A percentile compares a stretch with the other conserved stretches of the same genome.
Conservation (phyloP, 2,797 vertebrate genomes). For the Diceros bicornis region DNA sequence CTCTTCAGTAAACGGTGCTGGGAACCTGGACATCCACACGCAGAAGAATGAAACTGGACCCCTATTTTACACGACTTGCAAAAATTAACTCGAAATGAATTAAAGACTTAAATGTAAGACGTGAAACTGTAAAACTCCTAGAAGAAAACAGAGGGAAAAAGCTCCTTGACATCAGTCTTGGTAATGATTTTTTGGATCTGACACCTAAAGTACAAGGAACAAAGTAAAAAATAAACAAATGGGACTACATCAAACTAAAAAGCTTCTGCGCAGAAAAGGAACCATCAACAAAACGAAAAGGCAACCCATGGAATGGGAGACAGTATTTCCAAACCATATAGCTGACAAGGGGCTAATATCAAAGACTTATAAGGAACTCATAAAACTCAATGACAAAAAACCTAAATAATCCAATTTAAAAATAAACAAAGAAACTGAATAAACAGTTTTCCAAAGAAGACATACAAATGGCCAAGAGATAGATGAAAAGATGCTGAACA, state of each 20-base stretch:
- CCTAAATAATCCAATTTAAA: not conserved
- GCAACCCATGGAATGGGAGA: not conserved
- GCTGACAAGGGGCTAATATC: not conserved
- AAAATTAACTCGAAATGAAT: not conserved
- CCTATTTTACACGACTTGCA: not conserved
- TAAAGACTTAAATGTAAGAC: not conserved
- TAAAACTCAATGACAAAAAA: not conserved
- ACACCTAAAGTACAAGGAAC: no score
- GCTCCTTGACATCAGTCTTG: not conserved
- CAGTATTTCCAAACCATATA: accelerated
- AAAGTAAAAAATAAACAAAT: not conserved
- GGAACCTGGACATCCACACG: not conserved
- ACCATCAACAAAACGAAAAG: no score
- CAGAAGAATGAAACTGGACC: not conserved
- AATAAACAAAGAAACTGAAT: not conserved
- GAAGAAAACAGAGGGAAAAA: not conserved
- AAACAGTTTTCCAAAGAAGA: no score
- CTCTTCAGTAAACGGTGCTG: not conserved
- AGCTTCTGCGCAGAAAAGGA: not conserved
- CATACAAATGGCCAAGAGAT: not conserved
- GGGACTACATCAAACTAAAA: not conserved
- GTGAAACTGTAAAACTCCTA: not conserved
- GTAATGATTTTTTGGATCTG: not conserved
- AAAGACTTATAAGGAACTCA: no score
- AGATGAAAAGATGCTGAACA: not conserved